Percentiles rank a stretch among this genome's conserved stretches.
phyloP scores from a whole-genome alignment of 2,113 vertebrate genomes.

The Sapajus apella region DNA sequence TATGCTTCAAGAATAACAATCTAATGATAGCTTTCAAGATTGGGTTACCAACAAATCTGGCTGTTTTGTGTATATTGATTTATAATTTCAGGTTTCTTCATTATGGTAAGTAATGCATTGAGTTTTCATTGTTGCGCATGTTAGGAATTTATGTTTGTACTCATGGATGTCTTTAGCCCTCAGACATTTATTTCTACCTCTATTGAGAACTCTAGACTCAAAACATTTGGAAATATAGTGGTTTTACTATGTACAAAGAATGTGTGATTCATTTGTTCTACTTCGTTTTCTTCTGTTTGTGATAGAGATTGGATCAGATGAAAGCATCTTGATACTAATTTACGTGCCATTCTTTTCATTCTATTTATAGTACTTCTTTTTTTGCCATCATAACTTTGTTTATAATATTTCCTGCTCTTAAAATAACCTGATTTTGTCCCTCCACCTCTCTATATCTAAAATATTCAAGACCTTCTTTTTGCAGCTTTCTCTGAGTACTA shows the following conservation, averaged over 20 bases:
- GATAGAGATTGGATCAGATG: not conserved
- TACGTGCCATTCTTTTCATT: not conserved
- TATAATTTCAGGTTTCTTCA: slow-evolving; percentile 55
- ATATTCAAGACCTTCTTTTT: not conserved
- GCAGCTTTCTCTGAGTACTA: not conserved
- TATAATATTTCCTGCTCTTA: not conserved
- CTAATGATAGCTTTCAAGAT: slow-evolving; percentile 55
- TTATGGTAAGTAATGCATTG: slow-evolving; percentile 32
- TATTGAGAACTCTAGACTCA: not conserved
- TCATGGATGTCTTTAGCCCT: slow-evolving; percentile 12
- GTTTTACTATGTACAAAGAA: slow-evolving; percentile 38
- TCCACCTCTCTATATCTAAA: not conserved
- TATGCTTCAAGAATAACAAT: slow-evolving; percentile 55
- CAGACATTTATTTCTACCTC: slow-evolving; percentile 57
- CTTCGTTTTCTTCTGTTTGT: slow-evolving; percentile 35
- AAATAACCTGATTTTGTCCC: not conserved
- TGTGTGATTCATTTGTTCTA: slow-evolving; percentile 3
- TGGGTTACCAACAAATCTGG: slow-evolving; percentile 45
- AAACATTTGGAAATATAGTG: slow-evolving; percentile 48
- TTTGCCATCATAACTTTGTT: not conserved
- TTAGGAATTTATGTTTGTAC: slow-evolving; percentile 52
- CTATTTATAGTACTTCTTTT: not conserved
- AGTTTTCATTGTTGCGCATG: not conserved
- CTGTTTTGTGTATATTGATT: slow-evolving; percentile 28
- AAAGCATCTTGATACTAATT: not conserved